Conservation (phyloP, 1,140 invertebrate species). For the Ips nitidus region DNA sequence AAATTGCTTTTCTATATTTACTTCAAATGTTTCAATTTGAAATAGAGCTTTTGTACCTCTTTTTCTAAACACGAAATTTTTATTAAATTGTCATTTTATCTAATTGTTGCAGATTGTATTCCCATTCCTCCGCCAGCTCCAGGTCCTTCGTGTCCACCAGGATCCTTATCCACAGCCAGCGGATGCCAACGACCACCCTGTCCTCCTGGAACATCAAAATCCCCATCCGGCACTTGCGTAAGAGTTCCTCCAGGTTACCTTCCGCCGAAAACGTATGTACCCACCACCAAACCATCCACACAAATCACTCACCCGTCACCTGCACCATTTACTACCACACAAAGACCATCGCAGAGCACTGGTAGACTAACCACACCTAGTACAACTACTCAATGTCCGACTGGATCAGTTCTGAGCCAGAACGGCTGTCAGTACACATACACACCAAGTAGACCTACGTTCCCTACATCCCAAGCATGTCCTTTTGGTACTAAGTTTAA, state of each 20-base stretch:
- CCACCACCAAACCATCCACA: conserved; percentile 24
- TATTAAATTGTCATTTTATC: no score
- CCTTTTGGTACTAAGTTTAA: conserved; percentile 29
- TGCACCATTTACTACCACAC: conserved; percentile 33
- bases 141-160: conserved; percentile 11
- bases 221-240: conserved; percentile 31
- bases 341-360: conserved; percentile 28
- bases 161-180: conserved; percentile 14
- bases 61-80: no score
- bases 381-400: conserved; percentile 14
- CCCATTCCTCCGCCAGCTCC: not conserved
- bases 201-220: conserved; percentile 31
- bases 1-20: not conserved
- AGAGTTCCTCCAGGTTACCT: conserved; percentile 27
- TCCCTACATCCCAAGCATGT: conserved; percentile 28
- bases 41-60: not conserved
- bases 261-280: conserved; percentile 36
- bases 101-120: no score
- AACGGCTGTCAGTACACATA: conserved; percentile 22
- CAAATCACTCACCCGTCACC: conserved; percentile 31
- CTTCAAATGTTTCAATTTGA: not conserved
- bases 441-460: conserved; percentile 13
- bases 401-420: conserved; percentile 20
- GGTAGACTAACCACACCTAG: conserved; percentile 33
- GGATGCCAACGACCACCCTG: conserved; percentile 23